These are phyloP conservation scores for Drosophila sucinea DNA, from an alignment of 1,140 invertebrate genomes.

Conservation along the genomic window DNA sequence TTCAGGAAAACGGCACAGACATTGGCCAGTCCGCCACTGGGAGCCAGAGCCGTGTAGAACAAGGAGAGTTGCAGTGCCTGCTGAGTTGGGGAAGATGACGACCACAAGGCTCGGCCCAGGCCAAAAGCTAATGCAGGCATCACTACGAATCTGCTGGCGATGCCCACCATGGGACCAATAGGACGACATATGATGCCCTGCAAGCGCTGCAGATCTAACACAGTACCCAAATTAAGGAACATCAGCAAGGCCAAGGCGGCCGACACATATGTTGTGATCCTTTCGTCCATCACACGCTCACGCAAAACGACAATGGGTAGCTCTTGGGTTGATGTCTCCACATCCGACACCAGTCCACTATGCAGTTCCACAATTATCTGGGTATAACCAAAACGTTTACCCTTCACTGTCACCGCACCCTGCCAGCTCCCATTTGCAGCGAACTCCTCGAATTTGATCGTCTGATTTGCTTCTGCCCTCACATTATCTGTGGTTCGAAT, in stretches of 20 bases:
- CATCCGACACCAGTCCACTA: neutral
- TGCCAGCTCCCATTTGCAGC: constrained; percentile 39
- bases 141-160: constrained; percentile 39
- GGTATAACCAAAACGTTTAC: constrained; percentile 47
- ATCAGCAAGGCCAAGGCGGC: constrained; percentile 84
- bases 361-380: constrained; percentile 36
- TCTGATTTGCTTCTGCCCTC: neutral
- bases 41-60: constrained; percentile 59
- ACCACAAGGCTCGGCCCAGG: constrained; percentile 43
- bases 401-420: constrained; percentile 39
- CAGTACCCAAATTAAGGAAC: constrained; percentile 97
- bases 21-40: constrained; percentile 63
- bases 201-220: constrained; percentile 90
- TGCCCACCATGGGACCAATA: constrained; percentile 81
- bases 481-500: constrained; percentile 18
- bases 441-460: constrained; percentile 15
- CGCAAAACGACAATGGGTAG: constrained; percentile 39
- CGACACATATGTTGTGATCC: constrained; percentile 53
- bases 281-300: constrained; percentile 41
- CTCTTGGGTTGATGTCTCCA: neutral
- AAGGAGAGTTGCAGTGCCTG: constrained; percentile 55
- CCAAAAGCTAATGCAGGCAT: constrained; percentile 58
- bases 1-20: constrained; percentile 63
- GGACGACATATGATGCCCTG: constrained; percentile 89
- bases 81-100: neutral